Percentiles rank a stretch among this genome's conserved stretches.
Evolutionary conservation across 2,888 invertebrate species (phyloP).

Genomic region (Caenorhabditis sp.): DNA sequence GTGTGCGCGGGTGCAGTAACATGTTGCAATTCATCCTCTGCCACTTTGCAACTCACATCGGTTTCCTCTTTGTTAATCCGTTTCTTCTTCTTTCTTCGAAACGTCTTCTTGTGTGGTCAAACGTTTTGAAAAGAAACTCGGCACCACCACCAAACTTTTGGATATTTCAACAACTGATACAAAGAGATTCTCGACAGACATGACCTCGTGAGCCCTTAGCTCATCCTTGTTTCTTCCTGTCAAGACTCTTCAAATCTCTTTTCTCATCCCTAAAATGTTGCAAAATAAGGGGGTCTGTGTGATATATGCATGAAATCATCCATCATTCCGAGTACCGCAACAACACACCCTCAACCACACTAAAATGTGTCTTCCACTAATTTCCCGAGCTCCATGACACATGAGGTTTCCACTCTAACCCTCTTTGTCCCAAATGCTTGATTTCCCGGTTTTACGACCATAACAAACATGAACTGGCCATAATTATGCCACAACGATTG

Average conservation of each 20-base stretch:
- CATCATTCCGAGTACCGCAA: constrained; percentile 56
- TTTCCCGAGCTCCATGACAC: constrained; percentile 25
- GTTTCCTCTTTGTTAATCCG: constrained; percentile 64
- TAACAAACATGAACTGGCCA: constrained; percentile 13
- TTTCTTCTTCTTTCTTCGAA: constrained; percentile 50
- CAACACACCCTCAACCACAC: constrained; percentile 36
- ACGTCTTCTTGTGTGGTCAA: constrained; percentile 51
- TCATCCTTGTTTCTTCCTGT: constrained; percentile 19
- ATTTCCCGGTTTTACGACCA: constrained; percentile 18
- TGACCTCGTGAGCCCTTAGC: constrained; percentile 30
- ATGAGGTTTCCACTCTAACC: constrained; percentile 7
- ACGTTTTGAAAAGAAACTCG: constrained; percentile 38
- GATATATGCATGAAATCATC: constrained; percentile 64
- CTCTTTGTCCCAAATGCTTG: background rate
- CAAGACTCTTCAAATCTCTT: constrained; percentile 52
- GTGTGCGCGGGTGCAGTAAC: constrained; percentile 52
- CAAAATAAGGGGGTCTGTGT: constrained; percentile 54
- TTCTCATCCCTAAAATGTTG: constrained; percentile 49
- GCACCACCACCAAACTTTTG: constrained; percentile 17
- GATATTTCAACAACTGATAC: constrained; percentile 12
- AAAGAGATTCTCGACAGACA: constrained; percentile 2
- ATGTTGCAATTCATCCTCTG: constrained; percentile 62
- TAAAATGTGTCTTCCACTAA: constrained; percentile 49
- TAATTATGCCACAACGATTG: background rate
- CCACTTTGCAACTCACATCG: constrained; percentile 64